These are phyloP conservation scores for Pseudomugil tenellus DNA, from an alignment of 2,797 vertebrate genomes.

Conservation along the genomic window DNA sequence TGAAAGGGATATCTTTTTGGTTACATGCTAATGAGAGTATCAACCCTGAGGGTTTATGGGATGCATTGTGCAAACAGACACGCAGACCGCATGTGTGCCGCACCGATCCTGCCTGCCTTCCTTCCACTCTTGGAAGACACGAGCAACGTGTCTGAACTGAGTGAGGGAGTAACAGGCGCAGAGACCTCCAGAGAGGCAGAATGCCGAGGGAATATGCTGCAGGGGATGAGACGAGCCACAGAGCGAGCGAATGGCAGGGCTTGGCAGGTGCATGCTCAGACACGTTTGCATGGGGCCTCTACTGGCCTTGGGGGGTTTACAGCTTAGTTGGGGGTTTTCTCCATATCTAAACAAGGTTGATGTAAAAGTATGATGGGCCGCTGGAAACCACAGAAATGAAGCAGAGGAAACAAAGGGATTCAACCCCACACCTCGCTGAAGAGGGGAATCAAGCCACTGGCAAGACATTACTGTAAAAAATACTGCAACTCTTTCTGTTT, in stretches of 20 bases:
- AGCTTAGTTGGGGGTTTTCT: slow-evolving; percentile 70
- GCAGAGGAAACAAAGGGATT: slow-evolving; percentile 76
- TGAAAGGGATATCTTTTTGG: slow-evolving; percentile 69
- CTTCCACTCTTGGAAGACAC: slow-evolving; percentile 73
- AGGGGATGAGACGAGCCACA: slow-evolving; percentile 63
- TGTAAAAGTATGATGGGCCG: slow-evolving; percentile 70
- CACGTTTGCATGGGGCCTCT: slow-evolving; percentile 78
- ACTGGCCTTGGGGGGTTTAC: slow-evolving; percentile 60
- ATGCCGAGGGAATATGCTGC: slow-evolving; percentile 80
- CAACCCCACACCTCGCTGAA: slow-evolving; percentile 67
- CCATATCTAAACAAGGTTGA: slow-evolving; percentile 64
- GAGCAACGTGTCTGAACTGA: slow-evolving; percentile 75
- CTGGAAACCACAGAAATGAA: slow-evolving; percentile 73
- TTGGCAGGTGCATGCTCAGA: slow-evolving; percentile 80
- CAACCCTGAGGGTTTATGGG: slow-evolving; percentile 65
- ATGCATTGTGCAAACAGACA: slow-evolving; percentile 60
- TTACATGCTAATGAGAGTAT: slow-evolving; percentile 77
- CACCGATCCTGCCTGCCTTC: slow-evolving; percentile 62
- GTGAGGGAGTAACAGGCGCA: slow-evolving; percentile 65
- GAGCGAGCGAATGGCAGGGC: slow-evolving; percentile 67
- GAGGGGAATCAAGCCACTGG: slow-evolving; percentile 48
- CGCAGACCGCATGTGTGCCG: slow-evolving; percentile 64
- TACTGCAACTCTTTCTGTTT: background rate
- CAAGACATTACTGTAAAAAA: slow-evolving; percentile 43
- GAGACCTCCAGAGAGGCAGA: slow-evolving; percentile 75